Percentiles rank a stretch among this genome's conserved stretches.
Conservation (phyloP, 2,888 invertebrate species). For the Lepeophtheirus nordmannii region DNA sequence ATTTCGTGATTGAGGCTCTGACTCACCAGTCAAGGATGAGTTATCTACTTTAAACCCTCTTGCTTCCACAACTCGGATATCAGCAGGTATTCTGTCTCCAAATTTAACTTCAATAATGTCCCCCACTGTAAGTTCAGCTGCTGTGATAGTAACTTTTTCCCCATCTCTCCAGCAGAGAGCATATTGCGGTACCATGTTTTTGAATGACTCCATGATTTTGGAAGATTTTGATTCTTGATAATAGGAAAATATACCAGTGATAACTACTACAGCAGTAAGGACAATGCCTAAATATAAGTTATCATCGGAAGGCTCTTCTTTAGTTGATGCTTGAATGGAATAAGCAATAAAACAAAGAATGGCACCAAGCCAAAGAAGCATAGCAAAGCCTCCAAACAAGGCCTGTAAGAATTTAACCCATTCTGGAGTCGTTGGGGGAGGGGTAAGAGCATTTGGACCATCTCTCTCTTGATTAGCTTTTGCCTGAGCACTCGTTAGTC, state of each 20-base stretch:
- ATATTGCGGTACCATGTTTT: constrained; percentile 75
- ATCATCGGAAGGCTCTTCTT: constrained; percentile 88
- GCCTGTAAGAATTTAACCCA: constrained; percentile 43
- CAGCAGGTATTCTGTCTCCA: constrained; percentile 96
- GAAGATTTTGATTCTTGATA: constrained; percentile 43
- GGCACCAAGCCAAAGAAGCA: constrained; percentile 10
- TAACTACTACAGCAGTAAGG: constrained; percentile 40
- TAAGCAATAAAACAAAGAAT: constrained; percentile 11
- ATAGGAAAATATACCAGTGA: constrained; percentile 43
- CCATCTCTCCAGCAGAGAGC: constrained; percentile 37
- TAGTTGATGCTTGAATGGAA: constrained; percentile 44
- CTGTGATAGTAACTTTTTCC: constrained; percentile 37
- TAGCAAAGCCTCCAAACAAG: constrained; percentile 10
- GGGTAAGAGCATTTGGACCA: constrained; percentile 56
- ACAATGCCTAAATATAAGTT: constrained; percentile 48
- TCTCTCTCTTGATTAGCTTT: constrained; percentile 42
- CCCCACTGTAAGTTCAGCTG: constrained; percentile 62
- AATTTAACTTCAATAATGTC: constrained; percentile 98
- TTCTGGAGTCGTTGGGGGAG: constrained; percentile 56
- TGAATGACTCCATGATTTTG: constrained; percentile 97
- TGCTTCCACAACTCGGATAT: constrained; percentile 82
- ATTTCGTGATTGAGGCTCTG: constrained; percentile 33
- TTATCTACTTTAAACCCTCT: constrained; percentile 49
- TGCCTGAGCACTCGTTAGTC: constrained; percentile 46
- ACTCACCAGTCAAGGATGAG: constrained; percentile 35